These are phyloP conservation scores for Anagrus nilaparvatae DNA, from an alignment of 1,140 invertebrate genomes.

Conservation along the genomic window DNA sequence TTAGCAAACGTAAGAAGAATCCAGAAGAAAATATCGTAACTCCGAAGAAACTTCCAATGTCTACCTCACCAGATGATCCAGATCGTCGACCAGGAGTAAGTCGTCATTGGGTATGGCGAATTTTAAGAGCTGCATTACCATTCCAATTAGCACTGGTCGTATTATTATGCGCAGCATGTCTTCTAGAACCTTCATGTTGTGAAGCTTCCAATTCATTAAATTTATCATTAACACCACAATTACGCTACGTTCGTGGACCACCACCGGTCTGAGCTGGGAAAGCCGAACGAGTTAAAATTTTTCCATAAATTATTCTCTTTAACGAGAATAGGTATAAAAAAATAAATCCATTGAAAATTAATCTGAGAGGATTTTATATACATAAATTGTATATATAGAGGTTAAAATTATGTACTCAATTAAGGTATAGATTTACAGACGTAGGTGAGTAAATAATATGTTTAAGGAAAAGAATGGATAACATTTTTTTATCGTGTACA, in stretches of 20 bases:
- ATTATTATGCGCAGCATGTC: conserved; percentile 68
- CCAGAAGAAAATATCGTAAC: neutral
- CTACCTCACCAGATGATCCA: conserved; percentile 28
- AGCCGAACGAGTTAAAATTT: too few relatives aligned
- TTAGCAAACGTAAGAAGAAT: conserved; percentile 35
- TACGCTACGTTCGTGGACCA: conserved; percentile 74
- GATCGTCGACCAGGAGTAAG: conserved; percentile 41
- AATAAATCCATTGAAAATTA: too few relatives aligned
- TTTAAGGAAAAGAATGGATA: too few relatives aligned
- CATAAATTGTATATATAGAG: too few relatives aligned
- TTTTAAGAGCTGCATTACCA: conserved; percentile 64
- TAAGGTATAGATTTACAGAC: too few relatives aligned
- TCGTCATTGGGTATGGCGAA: conserved; percentile 61
- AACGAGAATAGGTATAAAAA: too few relatives aligned
- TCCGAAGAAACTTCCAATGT: conserved; percentile 29
- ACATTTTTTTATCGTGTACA: too few relatives aligned
- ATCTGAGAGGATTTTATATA: too few relatives aligned
- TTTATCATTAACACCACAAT: conserved; percentile 69
- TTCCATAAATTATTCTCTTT: too few relatives aligned
- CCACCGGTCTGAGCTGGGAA: conserved; percentile 60
- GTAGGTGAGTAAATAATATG: too few relatives aligned
- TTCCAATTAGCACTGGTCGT: conserved; percentile 75
- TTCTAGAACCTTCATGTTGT: conserved; percentile 75
- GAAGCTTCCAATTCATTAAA: conserved; percentile 75
- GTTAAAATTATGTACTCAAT: too few relatives aligned